phyloP scores from a whole-genome alignment of 2,888 invertebrate genomes.

The Nymphalis urticae region DNA sequence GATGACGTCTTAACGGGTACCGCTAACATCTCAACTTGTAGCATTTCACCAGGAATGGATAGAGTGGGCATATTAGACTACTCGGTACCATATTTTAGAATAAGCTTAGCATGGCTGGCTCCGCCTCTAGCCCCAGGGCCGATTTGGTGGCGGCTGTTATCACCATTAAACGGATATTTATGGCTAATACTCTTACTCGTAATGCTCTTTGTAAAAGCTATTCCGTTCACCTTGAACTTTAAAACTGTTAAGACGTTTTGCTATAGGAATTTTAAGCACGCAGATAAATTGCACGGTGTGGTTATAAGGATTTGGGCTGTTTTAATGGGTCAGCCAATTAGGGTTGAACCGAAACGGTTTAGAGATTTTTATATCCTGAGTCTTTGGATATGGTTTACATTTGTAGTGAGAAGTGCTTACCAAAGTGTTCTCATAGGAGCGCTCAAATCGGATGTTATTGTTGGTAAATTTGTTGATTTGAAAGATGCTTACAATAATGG shows the following conservation, averaged over 20 bases:
- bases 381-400: constrained; percentile 69
- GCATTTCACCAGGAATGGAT: constrained; percentile 59
- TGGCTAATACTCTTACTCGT: constrained; percentile 60
- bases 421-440: constrained; percentile 68
- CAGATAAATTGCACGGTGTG: constrained; percentile 52
- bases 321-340: constrained; percentile 61
- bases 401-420: constrained; percentile 64
- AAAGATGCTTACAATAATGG: constrained; percentile 57
- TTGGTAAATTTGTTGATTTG: constrained; percentile 57
- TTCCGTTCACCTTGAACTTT: constrained; percentile 56
- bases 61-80: constrained; percentile 57
- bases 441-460: constrained; percentile 57
- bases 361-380: constrained; percentile 64
- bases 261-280: constrained; percentile 52
- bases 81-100: constrained; percentile 61
- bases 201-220: constrained; percentile 52
- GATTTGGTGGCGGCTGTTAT: constrained; percentile 59
- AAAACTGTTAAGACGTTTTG: constrained; percentile 52
- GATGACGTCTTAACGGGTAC: constrained; percentile 59
- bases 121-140: constrained; percentile 58
- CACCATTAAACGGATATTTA: constrained; percentile 63
- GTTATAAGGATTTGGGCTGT: constrained; percentile 63
- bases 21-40: constrained; percentile 64
- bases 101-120: constrained; percentile 62
- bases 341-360: constrained; percentile 57